Base-by-base conservation (phyloP, 2,113 vertebrate species). In the Edolisoma coerulescens region DNA sequence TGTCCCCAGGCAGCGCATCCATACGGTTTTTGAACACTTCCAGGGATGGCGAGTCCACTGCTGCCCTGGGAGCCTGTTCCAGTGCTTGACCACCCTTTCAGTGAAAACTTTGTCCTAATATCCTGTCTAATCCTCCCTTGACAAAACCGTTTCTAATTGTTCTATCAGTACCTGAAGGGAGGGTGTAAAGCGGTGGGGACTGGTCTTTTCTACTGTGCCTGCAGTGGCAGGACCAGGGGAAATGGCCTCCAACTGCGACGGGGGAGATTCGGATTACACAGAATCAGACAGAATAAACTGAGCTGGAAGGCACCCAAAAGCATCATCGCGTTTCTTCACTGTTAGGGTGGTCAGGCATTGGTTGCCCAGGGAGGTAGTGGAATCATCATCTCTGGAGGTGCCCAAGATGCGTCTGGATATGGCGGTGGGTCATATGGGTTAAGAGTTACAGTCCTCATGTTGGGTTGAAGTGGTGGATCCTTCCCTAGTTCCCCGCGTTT, bases 121-220 rank as follows among this genome's bases (percentile, higher is more conserved):
- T 33, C 12, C 12, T 16, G 18, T 6, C 32, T 44, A 27, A 28
- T 57, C 15, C 27, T 44, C 24, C 44, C 11, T 8, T 37, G 27
- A 57, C 23, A 35, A 49, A 73, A 57, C 8, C 1, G 1, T 42
- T 56, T 32, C 26, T 35, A 21, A 30, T 49, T 27, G 20, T 42
- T 54, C 6, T 16, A 42, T 18, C 30, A 49, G 6, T 42, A 49
- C 21, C 12, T 42, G 6, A 64, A 37, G 8, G 3, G 57, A 57
- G 18, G 18, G 4, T 2, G 1, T 6, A 17, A n/a, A n/a, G 39
- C 9, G 9, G 8, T 10, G 50, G 6, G 4, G 11, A 32, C 26
- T 12, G 11, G 7, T 21, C 24, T 26, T 24, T 32, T 22, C 30
- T 15, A 20, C 16, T 9, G 7, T 9, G 21, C 24, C n/a, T 54